Evolutionary conservation across 2,113 vertebrate species (phyloP).

Genomic region (Amphilophus citrinellus): DNA sequence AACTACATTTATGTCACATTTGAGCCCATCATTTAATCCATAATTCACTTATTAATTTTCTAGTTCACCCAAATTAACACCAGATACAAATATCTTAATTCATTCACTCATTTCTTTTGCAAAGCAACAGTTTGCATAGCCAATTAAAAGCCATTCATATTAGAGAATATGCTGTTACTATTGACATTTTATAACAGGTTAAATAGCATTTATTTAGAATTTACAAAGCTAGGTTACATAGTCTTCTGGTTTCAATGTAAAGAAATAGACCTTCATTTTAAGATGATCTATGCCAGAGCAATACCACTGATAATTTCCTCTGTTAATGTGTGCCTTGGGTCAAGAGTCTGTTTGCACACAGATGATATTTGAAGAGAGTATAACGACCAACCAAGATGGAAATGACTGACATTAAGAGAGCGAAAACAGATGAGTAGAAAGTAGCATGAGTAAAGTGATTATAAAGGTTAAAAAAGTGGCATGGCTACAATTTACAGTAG

Average conservation of each 20-base stretch:
- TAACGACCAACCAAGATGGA: neutral
- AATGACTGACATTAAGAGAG: slow-evolving; percentile 15
- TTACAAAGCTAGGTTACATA: neutral
- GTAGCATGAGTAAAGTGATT: neutral
- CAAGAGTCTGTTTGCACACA: neutral
- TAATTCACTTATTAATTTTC: neutral
- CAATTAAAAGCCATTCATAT: neutral
- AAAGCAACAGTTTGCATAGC: neutral
- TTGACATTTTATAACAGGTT: neutral
- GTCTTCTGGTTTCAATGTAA: neutral
- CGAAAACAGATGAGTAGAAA: neutral
- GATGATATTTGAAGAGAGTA: slow-evolving; percentile 24
- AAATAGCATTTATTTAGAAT: neutral
- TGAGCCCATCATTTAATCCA: neutral
- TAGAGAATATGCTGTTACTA: neutral
- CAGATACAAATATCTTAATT: neutral
- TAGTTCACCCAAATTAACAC: neutral
- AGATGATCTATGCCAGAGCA: neutral
- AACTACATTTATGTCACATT: neutral
- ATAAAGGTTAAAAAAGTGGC: neutral
- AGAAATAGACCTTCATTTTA: neutral
- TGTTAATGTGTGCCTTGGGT: slow-evolving; percentile 5
- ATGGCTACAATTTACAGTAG: neutral
- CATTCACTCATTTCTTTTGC: neutral
- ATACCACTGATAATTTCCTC: slow-evolving; percentile 33